These are phyloP conservation scores for Cetoscarus ocellatus DNA, from an alignment of 2,797 vertebrate genomes.

Conservation along the genomic window DNA sequence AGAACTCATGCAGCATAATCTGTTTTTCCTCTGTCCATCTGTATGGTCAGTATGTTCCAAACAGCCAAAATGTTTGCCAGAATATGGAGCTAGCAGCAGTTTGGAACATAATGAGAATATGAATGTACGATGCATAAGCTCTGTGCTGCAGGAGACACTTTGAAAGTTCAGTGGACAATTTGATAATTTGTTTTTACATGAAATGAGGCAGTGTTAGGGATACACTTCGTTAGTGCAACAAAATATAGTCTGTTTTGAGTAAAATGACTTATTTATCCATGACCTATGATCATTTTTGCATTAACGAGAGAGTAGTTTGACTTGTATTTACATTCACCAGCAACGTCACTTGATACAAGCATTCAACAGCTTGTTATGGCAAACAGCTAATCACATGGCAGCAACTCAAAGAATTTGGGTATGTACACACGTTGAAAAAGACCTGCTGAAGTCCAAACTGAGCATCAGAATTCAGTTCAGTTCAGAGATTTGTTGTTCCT, in stretches of 20 bases:
- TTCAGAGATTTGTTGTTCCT: too few species aligned
- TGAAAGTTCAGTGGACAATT: neutral
- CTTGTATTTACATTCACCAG: too few species aligned
- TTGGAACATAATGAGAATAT: constrained; percentile 13
- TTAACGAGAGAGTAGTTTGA: too few species aligned
- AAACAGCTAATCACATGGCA: too few species aligned
- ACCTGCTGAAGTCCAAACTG: too few species aligned
- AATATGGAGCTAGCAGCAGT: constrained; percentile 8
- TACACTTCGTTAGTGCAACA: neutral
- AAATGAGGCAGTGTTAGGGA: neutral
- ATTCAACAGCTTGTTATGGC: too few species aligned
- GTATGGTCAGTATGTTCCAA: constrained; percentile 38
- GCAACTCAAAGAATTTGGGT: too few species aligned
- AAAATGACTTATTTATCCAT: too few species aligned
- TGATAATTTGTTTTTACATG: neutral
- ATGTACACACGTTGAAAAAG: too few species aligned
- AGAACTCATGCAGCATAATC: constrained; percentile 9
- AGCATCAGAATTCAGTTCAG: too few species aligned
- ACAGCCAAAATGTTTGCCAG: constrained; percentile 14
- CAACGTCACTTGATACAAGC: too few species aligned
- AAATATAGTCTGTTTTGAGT: constrained; percentile 3
- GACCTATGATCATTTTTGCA: too few species aligned
- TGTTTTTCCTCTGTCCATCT: constrained; percentile 37
- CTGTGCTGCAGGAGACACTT: neutral
- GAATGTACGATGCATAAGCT: constrained; percentile 7